Conservation (phyloP, 2,797 vertebrate genomes). For the Acanthiza pusilla region DNA sequence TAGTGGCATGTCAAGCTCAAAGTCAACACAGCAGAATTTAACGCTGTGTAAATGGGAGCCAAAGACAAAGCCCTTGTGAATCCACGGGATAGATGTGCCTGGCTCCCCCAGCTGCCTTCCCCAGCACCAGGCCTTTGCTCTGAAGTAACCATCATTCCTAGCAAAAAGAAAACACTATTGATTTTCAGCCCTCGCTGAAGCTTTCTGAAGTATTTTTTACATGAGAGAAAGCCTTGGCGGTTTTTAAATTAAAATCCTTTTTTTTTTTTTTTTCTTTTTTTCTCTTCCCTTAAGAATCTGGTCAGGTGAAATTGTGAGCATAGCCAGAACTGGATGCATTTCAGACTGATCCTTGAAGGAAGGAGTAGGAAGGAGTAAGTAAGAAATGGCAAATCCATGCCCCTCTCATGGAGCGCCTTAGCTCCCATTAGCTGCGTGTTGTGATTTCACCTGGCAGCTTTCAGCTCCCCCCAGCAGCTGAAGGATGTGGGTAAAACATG, state of each 20-base stretch:
- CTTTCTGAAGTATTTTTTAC: conserved; percentile 8
- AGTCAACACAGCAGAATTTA: conserved; percentile 49
- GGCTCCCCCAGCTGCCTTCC: background rate
- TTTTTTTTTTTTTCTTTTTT: background rate
- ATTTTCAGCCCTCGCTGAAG: background rate
- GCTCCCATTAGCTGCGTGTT: background rate
- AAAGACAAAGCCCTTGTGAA: conserved; percentile 9
- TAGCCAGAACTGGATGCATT: background rate
- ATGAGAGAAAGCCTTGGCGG: background rate
- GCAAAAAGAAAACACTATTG: background rate
- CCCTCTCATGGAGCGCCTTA: background rate
- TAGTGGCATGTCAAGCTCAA: conserved; percentile 19
- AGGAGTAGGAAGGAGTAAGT: background rate
- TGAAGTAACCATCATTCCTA: background rate
- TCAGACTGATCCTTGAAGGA: background rate
- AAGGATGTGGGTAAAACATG: background rate
- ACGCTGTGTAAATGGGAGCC: conserved; percentile 13
- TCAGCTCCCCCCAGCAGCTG: background rate
- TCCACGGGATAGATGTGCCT: background rate
- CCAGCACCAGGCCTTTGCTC: background rate
- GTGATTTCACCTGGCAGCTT: background rate
- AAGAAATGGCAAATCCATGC: background rate
- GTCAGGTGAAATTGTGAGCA: background rate
- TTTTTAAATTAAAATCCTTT: background rate
- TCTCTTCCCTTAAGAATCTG: background rate